Evolutionary conservation across 2,113 vertebrate species (phyloP), one percentile per base, ranked within the genome.

Genomic region (Pluvialis apricaria): DNA sequence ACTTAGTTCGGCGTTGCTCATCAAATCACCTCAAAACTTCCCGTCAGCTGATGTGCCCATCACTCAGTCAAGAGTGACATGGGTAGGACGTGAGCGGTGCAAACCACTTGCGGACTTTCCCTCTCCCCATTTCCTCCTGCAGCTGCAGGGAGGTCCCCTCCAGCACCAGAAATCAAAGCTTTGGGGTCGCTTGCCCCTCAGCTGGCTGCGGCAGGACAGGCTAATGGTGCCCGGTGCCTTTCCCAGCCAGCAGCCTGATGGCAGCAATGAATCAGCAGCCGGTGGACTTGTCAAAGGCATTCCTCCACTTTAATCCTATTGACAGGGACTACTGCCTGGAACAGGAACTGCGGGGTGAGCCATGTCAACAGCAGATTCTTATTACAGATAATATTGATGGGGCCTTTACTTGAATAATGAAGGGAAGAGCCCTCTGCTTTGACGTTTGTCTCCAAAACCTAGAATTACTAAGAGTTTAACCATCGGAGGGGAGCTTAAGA

Each of bases 341-440:
- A 97, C 97, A 97, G 97, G 96, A 98, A 97, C 96, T 96, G 95
- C 91, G 6, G 94, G 97, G 96, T 98, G 97, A 97, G 97, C 97
- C 97, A 91, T 97, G 97, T 97, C 97, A 98, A 97, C 97, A 98
- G 97, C 96, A 98, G 97, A 98, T 98, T 97, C 97, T 97, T 97
- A 98, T 98, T 98, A 97, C 97, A 98, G 98, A 98, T 98, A 98
- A 97, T 97, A 97, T 97, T 96, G 97, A 97, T 96, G 96, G 97
- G 96, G 97, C 97, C 96, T 97, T 97, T 97, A 94, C 97, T 97
- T 97, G 96, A 96, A 97, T 97, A 98, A 97, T 97, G 96, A 97
- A 97, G 97, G 96, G 96, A 97, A 96, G 97, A 97, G 93, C 96
- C 97, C 94, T 97, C 93, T 96, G 97, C 97, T 98, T 98, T 98